Evolutionary conservation across 2,113 vertebrate species (phyloP).

Genomic region (Haplochromis burtoni): DNA sequence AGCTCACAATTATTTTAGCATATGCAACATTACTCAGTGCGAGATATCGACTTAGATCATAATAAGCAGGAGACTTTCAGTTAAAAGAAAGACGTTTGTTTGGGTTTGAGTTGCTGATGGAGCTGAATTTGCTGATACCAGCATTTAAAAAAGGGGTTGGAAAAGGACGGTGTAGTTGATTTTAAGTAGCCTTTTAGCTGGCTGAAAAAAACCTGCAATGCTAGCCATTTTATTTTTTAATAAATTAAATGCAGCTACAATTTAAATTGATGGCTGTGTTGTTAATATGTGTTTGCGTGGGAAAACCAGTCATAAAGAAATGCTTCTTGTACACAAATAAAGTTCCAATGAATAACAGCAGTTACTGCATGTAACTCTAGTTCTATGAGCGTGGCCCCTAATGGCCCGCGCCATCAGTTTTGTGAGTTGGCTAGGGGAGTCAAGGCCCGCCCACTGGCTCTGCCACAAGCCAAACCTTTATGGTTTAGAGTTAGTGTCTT

Average conservation of each 20-base stretch:
- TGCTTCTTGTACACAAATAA: background rate
- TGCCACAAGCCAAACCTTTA: background rate
- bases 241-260: background rate
- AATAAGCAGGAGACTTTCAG: background rate
- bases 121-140: background rate
- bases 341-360: background rate
- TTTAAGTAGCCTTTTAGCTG: background rate
- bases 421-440: background rate
- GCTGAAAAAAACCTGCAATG: background rate
- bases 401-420: background rate
- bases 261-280: background rate
- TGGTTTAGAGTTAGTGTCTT: background rate
- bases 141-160: background rate
- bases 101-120: background rate
- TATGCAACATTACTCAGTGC: background rate
- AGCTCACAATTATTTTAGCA: background rate
- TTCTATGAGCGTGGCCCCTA: background rate
- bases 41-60: background rate
- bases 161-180: background rate
- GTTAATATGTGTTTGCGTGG: background rate
- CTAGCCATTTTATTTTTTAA: background rate
- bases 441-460: background rate
- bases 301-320: background rate
- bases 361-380: background rate
- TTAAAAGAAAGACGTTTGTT: background rate